Percentiles rank a stretch among this genome's conserved stretches.
Conservation (phyloP, 2,888 invertebrate species). For the Acleris holmiana region DNA sequence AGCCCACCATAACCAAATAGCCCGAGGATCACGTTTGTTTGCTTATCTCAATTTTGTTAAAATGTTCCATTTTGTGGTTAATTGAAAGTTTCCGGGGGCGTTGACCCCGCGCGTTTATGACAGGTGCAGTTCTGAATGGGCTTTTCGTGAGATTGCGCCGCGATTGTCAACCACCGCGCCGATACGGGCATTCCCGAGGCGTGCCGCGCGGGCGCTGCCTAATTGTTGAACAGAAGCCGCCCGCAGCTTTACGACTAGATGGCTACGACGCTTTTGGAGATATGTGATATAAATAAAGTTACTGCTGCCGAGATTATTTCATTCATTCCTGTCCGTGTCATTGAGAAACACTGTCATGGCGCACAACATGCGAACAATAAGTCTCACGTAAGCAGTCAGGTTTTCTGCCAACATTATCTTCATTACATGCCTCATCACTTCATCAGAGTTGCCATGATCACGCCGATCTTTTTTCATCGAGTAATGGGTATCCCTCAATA, state of each 20-base stretch:
- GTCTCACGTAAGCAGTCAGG: conserved; percentile 58
- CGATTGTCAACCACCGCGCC: conserved; percentile 69
- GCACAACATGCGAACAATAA: conserved; percentile 62
- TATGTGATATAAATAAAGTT: conserved; percentile 73
- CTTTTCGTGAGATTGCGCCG: conserved; percentile 80
- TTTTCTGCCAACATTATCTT: conserved; percentile 57
- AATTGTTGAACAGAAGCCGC: conserved; percentile 80
- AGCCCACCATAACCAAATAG: conserved; percentile 79
- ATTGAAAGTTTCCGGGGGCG: conserved; percentile 68
- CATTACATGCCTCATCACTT: conserved; percentile 51
- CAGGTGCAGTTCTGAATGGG: conserved; percentile 79
- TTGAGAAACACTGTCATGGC: conserved; percentile 65
- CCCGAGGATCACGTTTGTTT: conserved; percentile 80
- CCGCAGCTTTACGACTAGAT: conserved; percentile 65
- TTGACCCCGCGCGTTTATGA: conserved; percentile 70
- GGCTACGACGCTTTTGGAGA: conserved; percentile 70
- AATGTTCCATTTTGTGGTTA: conserved; percentile 68
- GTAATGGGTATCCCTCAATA: too few relatives aligned
- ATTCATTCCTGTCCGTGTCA: conserved; percentile 74
- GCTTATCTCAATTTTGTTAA: conserved; percentile 73
- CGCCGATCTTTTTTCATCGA: too few relatives aligned
- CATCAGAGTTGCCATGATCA: conserved; percentile 2
- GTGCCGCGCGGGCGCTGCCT: conserved; percentile 60
- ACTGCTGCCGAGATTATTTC: conserved; percentile 73
- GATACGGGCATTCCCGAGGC: conserved; percentile 65